Evolutionary conservation across 2,888 invertebrate genomes (phyloP), one percentile per base, ranked within the genome.

Genomic region (Hydrotaea cyrtoneurina): DNA sequence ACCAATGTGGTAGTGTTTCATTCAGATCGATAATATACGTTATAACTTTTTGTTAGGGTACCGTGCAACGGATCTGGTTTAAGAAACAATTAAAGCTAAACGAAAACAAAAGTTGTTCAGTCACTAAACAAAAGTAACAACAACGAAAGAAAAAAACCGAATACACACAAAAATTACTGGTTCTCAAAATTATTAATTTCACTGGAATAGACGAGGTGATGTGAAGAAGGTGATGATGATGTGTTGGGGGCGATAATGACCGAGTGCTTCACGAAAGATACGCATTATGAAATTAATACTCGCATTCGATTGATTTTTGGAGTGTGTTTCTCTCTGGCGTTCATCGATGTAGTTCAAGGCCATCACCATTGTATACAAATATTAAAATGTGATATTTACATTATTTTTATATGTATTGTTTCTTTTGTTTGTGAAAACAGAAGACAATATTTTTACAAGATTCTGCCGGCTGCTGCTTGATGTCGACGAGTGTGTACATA

Each of bases 321-420:
- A 50, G n/a, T 13, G 50, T n/a, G 50, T n/a, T 50, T 50, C 11
- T 1, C 55, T 19, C 55, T 21, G 21, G 0, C 21, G 55, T 55
- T 55, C 55, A 55, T 21, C 55, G 21, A 55, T 55, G 21, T 55
- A 55, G 59, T 62, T 62, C 59, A 62, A 62, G 59, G 59, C 39
- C 39, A 66, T 13, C 15, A 26, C 11, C 64, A n/a, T n/a, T n/a
- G n/a, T n/a, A n/a, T n/a, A n/a, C n/a, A 66, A 39, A 66, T 10
- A 13, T 39, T 11, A 4, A 39, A 39, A 8, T 39, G 43, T 43
- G 19, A 66, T 66, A 43, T 64, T 64, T 50, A 19, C n/a, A 21
- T 26, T 59, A 23, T 13, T 19, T 26, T 26, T 26, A 59, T 26
- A 26, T 59, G 26, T 23, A 59, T 31, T 59, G 59, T 1, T 15